Evolutionary conservation across 2,797 vertebrate species (phyloP).

Genomic region (Protosalanx chinensis): DNA sequence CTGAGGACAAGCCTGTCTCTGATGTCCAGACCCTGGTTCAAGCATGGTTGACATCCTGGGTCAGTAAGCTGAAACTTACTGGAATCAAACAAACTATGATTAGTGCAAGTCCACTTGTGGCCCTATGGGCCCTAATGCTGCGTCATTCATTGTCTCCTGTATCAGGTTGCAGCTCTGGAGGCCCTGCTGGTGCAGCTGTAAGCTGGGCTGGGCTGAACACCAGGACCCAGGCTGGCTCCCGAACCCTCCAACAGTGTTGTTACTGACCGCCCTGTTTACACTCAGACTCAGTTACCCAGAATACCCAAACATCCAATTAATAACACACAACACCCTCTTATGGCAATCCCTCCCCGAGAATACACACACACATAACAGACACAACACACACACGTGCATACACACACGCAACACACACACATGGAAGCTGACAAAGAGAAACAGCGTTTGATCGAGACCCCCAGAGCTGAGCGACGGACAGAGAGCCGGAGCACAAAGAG

Average conservation of each 20-base stretch:
- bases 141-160: not conserved
- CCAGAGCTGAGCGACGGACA: not conserved
- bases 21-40: not conserved
- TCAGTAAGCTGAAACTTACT: too few species aligned
- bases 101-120: too few species aligned
- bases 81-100: too few species aligned
- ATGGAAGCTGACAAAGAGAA: not conserved
- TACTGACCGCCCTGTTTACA: conserved; percentile 2
- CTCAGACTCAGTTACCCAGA: not conserved
- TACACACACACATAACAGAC: not conserved
- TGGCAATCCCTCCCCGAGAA: not conserved
- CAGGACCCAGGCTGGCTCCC: too few species aligned
- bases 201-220: too few species aligned
- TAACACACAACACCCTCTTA: not conserved
- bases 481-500: not conserved
- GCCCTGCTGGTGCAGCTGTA: not conserved
- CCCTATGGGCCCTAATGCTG: not conserved
- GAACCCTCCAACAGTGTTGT: not conserved
- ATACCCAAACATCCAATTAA: conserved; percentile 5
- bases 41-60: too few species aligned
- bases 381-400: not conserved
- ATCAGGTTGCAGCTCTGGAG: not conserved
- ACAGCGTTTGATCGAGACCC: not conserved
- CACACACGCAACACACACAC: not conserved
- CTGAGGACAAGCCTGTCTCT: not conserved